phyloP scores from a whole-genome alignment of 2,888 invertebrate genomes.

The Phyllotreta cruciferae region DNA sequence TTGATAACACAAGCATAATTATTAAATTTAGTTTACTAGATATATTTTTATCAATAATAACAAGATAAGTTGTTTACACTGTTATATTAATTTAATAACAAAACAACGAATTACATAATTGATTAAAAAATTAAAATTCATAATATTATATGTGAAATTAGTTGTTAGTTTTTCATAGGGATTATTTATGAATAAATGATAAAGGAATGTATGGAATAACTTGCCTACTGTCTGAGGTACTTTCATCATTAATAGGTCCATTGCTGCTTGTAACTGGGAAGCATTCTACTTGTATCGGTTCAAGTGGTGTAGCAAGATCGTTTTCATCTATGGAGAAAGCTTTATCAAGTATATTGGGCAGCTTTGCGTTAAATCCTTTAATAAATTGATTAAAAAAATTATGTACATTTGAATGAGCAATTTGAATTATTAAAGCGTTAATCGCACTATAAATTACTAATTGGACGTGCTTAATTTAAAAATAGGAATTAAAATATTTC shows the following conservation, averaged over 20 bases:
- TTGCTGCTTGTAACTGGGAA: conserved; percentile 37
- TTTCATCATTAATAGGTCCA: conserved; percentile 38
- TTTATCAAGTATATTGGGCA: conserved; percentile 47
- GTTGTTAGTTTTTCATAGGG: conserved; percentile 5
- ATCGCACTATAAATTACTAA: too few relatives aligned
- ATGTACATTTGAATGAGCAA: too few relatives aligned
- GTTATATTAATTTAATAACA: not conserved
- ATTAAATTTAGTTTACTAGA: conserved; percentile 5
- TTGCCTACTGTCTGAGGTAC: conserved; percentile 35
- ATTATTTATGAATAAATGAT: conserved; percentile 1
- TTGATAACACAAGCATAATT: not conserved
- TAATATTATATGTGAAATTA: not conserved
- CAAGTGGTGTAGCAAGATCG: conserved; percentile 46
- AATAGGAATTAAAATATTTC: too few relatives aligned
- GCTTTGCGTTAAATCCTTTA: conserved; percentile 37
- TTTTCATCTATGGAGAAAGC: conserved; percentile 52
- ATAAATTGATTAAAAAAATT: not conserved
- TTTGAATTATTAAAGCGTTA: too few relatives aligned
- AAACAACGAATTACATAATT: conserved; percentile 6
- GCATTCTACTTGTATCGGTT: conserved; percentile 43
- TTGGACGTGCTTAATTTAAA: too few relatives aligned
- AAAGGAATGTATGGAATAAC: too few relatives aligned
- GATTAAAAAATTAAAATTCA: conserved; percentile 6
- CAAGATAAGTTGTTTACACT: conserved; percentile 3
- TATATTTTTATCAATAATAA: conserved; percentile 1